Base-by-base conservation (phyloP, 2,797 vertebrate genomes). In the Cyclura pinguis region DNA sequence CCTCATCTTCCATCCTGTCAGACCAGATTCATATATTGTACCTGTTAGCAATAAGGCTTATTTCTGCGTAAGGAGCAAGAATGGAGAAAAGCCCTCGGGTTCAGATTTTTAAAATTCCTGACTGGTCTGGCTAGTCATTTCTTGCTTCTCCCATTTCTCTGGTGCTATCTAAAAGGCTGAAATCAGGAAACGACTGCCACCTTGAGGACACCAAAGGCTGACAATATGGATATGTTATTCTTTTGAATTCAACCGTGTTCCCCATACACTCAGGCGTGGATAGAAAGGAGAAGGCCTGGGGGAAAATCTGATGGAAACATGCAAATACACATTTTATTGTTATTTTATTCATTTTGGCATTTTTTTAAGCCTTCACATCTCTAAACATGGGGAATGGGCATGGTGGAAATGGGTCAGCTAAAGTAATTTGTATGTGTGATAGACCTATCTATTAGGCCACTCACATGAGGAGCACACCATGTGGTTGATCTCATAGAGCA, bases 161-260 rank as follows among this genome's bases (percentile, higher is more conserved):
- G 24, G 35, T 59, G 38, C 8, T 1, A 9, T 35, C 47, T 69
- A 35, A 83, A 57, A 29, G 22, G 14, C 13, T 47, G 59, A 77
- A 89, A 69, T 35, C 47, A 38, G 38, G 77, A 83, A 86, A 47
- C n/a, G 47, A 72, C 57, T 78, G 91, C 87, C 88, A 89, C 57
- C 84, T 88, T 84, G 80, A 91, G 90, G 90, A 72, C 86, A 57
- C 20, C n/a, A 20, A 27, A 78, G 16, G 86, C 73, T 84, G 84
- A 38, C 4, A 62, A 47, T 35, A n/a, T 77, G 29, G 59, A 69
- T 69, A 6, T 77, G 42, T 7, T n/a, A 38, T 83, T 32, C n/a
- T 3, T 50, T 12, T n/a, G 72, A 67, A 10, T 80, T 16, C 38
- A 86, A 74, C 1, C 6, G 35, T 55, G n/a, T 62, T 78, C 35